Conservation (phyloP, 1,140 invertebrate species). For the Brachionus sp. region DNA sequence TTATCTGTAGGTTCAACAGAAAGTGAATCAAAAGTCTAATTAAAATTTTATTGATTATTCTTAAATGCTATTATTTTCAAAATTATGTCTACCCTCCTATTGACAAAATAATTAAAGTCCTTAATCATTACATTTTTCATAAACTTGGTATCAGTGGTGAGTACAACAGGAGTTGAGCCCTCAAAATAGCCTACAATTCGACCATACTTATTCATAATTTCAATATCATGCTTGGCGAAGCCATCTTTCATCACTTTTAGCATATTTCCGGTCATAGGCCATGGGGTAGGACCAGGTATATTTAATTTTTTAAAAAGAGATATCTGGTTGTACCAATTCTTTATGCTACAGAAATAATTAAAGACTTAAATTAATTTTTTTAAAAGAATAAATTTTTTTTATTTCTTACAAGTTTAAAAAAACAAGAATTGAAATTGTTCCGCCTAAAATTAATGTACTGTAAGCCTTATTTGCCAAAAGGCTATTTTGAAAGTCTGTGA, state of each 20-base stretch:
- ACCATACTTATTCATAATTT: conserved; percentile 42
- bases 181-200: conserved; percentile 24
- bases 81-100: conserved; percentile 45
- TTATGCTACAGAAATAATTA: background rate
- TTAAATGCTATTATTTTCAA: background rate
- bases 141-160: conserved; percentile 47
- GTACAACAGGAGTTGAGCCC: conserved; percentile 46
- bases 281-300: conserved; percentile 24
- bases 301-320: background rate
- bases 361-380: no score
- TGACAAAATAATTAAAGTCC: conserved; percentile 48
- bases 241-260: conserved; percentile 17
- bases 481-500: background rate
- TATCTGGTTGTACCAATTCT: background rate
- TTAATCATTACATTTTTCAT: conserved; percentile 49
- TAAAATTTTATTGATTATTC: background rate
- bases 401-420: background rate
- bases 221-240: conserved; percentile 6
- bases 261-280: conserved; percentile 1
- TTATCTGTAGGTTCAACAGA: conserved; percentile 13
- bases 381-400: background rate
- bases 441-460: background rate
- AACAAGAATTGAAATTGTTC: background rate
- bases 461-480: background rate
- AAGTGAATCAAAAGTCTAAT: background rate